phyloP scores from a whole-genome alignment of 2,888 invertebrate species.

The Rhodophaea formosa region DNA sequence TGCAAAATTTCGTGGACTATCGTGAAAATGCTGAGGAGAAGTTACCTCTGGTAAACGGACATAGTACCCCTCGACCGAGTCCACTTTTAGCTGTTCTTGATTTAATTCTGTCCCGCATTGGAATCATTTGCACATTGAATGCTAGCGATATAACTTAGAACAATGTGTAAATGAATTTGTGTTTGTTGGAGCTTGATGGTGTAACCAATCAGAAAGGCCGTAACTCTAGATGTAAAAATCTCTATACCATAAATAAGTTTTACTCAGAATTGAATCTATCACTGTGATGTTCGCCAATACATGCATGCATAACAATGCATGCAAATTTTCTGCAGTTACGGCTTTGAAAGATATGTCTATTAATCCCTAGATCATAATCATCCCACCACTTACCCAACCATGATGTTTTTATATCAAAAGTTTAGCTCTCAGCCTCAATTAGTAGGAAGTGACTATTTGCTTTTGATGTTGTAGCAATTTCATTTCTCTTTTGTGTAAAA shows the following conservation, averaged over 20 bases:
- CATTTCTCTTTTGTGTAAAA: background rate
- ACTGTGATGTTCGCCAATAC: background rate
- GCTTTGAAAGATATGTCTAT: constrained; percentile 18
- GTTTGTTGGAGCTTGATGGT: constrained; percentile 33
- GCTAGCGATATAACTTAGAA: constrained; percentile 24
- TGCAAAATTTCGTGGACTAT: constrained; percentile 94
- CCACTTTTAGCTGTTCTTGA: constrained; percentile 57
- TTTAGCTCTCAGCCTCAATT: constrained; percentile 10
- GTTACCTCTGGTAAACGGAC: constrained; percentile 91
- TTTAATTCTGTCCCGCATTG: constrained; percentile 36
- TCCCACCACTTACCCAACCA: background rate
- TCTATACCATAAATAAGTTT: background rate
- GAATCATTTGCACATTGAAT: constrained; percentile 28
- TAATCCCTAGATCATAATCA: constrained; percentile 11
- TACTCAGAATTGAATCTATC: too few species aligned
- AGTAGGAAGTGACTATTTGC: constrained; percentile 15
- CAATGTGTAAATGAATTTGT: constrained; percentile 36
- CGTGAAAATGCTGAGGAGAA: constrained; percentile 94
- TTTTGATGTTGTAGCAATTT: constrained; percentile 19
- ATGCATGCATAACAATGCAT: background rate
- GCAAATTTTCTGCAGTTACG: constrained; percentile 15
- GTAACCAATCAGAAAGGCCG: constrained; percentile 19
- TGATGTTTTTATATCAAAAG: background rate
- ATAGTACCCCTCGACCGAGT: constrained; percentile 64
- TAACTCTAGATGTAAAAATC: constrained; percentile 4